These are phyloP conservation scores for Todiramphus saurophagus DNA, from an alignment of 2,113 vertebrate genomes.

Conservation along the genomic window DNA sequence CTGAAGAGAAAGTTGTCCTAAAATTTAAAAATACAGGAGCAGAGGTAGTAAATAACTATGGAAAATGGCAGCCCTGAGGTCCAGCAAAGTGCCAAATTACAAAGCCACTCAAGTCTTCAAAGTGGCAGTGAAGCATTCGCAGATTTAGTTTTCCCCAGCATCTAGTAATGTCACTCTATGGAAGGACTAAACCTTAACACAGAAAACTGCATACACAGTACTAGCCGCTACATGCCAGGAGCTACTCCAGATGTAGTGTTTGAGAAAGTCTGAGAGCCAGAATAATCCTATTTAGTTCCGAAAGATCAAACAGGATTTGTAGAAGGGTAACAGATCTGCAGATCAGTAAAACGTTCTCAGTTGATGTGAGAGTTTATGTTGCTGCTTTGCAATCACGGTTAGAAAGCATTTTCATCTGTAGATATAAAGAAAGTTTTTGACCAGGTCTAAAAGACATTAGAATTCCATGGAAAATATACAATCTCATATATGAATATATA, in stretches of 20 bases:
- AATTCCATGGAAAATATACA: background rate
- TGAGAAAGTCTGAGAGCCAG: slow-evolving; percentile 26
- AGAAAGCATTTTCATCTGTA: background rate
- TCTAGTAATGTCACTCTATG: background rate
- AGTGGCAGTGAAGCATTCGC: background rate
- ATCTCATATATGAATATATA: background rate
- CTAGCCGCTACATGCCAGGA: background rate
- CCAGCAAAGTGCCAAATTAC: background rate
- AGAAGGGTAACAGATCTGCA: slow-evolving; percentile 29
- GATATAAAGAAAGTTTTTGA: background rate
- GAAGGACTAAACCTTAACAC: background rate
- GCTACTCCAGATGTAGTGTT: background rate
- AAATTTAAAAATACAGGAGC: background rate
- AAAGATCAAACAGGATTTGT: slow-evolving; percentile 41
- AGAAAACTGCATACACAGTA: background rate
- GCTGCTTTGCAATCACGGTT: background rate
- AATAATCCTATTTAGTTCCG: slow-evolving; percentile 44
- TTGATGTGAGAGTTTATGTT: background rate
- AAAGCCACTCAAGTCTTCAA: background rate
- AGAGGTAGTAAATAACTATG: background rate
- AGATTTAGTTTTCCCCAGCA: background rate
- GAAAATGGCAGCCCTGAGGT: background rate
- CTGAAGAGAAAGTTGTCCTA: background rate
- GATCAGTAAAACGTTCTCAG: background rate
- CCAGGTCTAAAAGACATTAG: background rate